phyloP scores from a whole-genome alignment of 2,797 vertebrate species.

The Rhincodon typus region DNA sequence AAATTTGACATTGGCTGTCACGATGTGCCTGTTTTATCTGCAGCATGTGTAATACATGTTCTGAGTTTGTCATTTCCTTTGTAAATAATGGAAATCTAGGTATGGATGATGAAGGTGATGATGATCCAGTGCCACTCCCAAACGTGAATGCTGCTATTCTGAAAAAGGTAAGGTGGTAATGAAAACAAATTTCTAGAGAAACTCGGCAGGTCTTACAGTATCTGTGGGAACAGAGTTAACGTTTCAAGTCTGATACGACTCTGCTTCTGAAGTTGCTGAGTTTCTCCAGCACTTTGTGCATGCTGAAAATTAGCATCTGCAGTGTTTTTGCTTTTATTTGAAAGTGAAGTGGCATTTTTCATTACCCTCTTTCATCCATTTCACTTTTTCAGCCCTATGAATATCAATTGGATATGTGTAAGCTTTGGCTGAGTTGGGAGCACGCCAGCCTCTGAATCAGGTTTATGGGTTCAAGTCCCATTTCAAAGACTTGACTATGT shows the following conservation, averaged over 20 bases:
- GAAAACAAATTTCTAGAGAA: no score
- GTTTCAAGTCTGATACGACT: no score
- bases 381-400: neutral
- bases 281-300: no score
- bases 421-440: neutral
- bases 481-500: neutral
- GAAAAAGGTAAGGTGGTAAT: constrained; percentile 29
- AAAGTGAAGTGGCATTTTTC: no score
- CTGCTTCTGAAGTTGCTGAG: no score
- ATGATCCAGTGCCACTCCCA: constrained; percentile 38
- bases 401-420: neutral
- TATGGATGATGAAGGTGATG: constrained; percentile 40
- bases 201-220: no score
- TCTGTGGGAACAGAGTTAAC: no score
- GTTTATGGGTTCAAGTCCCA: neutral
- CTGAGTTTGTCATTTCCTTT: neutral
- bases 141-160: constrained; percentile 39
- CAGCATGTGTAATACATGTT: no score
- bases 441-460: neutral
- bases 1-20: neutral
- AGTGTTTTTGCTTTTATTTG: no score
- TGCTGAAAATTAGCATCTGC: no score
- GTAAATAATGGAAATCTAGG: constrained; percentile 27
- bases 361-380: neutral
- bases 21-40: neutral